These are phyloP conservation scores for Rhodinocichla rosea DNA, from an alignment of 2,113 vertebrate species.

Conservation along the genomic window DNA sequence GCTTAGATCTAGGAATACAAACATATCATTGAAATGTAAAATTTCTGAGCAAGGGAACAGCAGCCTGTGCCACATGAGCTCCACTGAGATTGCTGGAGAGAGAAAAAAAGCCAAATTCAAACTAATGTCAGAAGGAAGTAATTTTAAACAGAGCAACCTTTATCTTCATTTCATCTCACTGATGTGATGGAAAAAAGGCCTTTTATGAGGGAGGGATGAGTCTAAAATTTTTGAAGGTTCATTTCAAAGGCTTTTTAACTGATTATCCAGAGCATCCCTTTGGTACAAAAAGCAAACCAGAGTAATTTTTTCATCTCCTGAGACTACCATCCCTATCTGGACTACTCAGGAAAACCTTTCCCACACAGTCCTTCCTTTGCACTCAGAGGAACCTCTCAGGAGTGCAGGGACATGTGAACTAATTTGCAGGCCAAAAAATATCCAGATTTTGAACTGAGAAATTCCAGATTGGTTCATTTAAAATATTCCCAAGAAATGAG, in stretches of 20 bases:
- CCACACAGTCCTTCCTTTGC: not conserved
- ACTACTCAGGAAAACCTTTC: not conserved
- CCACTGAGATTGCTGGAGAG: conserved; percentile 35
- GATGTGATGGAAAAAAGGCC: conserved; percentile 23
- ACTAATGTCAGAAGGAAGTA: conserved; percentile 20
- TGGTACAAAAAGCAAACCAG: not conserved
- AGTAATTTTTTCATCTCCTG: not conserved
- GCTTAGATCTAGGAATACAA: conserved; percentile 33
- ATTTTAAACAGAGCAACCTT: conserved; percentile 34
- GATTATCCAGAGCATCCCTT: conserved; percentile 13
- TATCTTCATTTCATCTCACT: conserved; percentile 32
- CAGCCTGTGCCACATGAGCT: not conserved
- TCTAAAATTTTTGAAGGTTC: conserved; percentile 25
- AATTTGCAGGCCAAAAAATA: not conserved
- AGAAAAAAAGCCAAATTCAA: conserved; percentile 30
- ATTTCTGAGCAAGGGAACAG: not conserved
- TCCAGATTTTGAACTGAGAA: not conserved
- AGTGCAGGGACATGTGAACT: not conserved
- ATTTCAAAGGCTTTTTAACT: conserved; percentile 40
- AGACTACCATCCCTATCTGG: not conserved
- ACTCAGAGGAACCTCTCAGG: not conserved
- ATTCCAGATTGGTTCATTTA: not conserved
- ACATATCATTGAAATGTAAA: conserved; percentile 39
- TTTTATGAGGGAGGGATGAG: not conserved
- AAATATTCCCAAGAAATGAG: not conserved